phyloP scores from a whole-genome alignment of 2,797 vertebrate genomes.

The Propithecus deckenii region DNA sequence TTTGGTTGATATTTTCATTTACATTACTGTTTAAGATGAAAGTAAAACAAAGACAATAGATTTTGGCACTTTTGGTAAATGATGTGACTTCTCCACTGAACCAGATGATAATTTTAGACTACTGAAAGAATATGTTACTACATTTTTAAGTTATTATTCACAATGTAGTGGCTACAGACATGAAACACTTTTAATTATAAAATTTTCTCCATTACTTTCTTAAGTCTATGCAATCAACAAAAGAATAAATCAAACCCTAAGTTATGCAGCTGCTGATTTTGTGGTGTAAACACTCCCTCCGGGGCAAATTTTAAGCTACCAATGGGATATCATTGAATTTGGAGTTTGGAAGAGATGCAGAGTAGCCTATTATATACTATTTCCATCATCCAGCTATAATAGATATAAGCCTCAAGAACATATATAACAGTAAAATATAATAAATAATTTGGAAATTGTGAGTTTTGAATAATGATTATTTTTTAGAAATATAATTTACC shows the following conservation, averaged over 20 bases:
- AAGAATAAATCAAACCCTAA: background rate
- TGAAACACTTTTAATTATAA: background rate
- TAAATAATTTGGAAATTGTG: background rate
- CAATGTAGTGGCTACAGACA: background rate
- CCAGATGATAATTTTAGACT: background rate
- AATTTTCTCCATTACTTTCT: background rate
- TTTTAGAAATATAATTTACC: background rate
- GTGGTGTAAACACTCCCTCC: background rate
- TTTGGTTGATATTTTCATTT: slow-evolving; percentile 21
- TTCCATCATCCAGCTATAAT: background rate
- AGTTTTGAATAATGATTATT: background rate
- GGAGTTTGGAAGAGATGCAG: background rate
- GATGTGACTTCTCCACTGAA: background rate
- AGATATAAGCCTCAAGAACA: background rate
- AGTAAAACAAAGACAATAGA: background rate
- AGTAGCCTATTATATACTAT: background rate
- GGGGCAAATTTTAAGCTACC: background rate
- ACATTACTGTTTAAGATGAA: background rate
- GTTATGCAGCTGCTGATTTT: background rate
- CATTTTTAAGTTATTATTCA: background rate
- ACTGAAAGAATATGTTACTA: background rate
- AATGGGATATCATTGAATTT: background rate
- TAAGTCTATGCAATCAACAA: background rate
- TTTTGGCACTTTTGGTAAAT: slow-evolving; percentile 20
- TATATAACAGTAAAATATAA: background rate